A percentile compares a stretch with the other conserved stretches of the same genome.
Conservation (phyloP, 2,113 vertebrate species). For the Mormoops blainvillei region DNA sequence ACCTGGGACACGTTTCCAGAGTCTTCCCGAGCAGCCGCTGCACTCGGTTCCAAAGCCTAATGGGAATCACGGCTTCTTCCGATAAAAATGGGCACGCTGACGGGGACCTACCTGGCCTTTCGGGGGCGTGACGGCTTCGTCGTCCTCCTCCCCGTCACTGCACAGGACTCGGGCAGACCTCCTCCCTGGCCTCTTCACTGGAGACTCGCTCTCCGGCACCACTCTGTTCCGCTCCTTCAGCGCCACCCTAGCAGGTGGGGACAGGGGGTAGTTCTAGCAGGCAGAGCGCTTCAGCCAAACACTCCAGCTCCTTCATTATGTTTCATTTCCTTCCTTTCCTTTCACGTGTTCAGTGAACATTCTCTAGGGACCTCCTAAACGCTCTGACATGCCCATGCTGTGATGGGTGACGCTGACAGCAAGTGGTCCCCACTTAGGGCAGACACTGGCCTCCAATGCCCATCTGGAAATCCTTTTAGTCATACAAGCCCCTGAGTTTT, state of each 20-base stretch:
- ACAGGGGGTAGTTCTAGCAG: rapidly evolving
- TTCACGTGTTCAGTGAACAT: too few relatives aligned
- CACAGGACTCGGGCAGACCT: constrained; percentile 79
- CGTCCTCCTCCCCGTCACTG: constrained; percentile 86
- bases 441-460: neutral
- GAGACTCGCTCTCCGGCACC: constrained; percentile 69
- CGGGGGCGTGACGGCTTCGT: neutral
- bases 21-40: neutral
- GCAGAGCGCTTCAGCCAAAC: neutral
- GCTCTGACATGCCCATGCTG: neutral
- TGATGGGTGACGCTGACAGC: neutral
- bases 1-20: neutral
- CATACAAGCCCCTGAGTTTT: neutral
- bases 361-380: neutral
- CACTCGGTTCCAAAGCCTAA: neutral
- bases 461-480: neutral
- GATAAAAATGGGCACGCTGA: neutral
- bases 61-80: neutral
- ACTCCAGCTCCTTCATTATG: too few relatives aligned
- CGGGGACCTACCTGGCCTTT: constrained; percentile 7
- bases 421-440: neutral
- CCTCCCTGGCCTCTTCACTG: constrained; percentile 80
- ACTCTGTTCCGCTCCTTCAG: constrained; percentile 84
- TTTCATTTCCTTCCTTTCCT: neutral
- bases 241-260: constrained; percentile 37